phyloP scores from a whole-genome alignment of 2,113 vertebrate species.

The Silurus asotus region DNA sequence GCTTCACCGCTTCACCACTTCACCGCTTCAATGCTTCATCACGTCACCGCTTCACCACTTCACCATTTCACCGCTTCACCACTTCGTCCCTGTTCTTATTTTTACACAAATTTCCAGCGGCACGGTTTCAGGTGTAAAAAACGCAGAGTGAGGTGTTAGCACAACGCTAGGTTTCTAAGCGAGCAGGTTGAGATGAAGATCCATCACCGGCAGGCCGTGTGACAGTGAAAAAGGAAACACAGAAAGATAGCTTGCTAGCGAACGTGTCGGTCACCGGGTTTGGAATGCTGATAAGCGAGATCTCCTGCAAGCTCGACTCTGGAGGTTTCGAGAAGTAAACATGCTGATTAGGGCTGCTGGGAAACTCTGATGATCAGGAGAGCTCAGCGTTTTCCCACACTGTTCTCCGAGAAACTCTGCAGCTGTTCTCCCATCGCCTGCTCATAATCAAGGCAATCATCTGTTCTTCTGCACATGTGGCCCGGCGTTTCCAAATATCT shows the following conservation, averaged over 20 bases:
- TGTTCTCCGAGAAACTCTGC: slow-evolving; percentile 5
- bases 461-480: slow-evolving; percentile 51
- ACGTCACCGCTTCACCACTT: background rate
- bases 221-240: slow-evolving; percentile 17
- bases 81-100: background rate
- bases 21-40: background rate
- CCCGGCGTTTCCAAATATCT: slow-evolving; percentile 48
- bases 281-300: slow-evolving; percentile 24
- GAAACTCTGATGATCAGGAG: slow-evolving; percentile 23
- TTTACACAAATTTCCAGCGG: background rate
- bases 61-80: too few relatives aligned
- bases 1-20: too few relatives aligned
- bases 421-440: slow-evolving; percentile 12
- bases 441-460: slow-evolving; percentile 37
- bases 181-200: background rate
- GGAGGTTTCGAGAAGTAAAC: slow-evolving; percentile 1
- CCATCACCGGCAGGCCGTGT: background rate
- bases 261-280: background rate
- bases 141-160: background rate
- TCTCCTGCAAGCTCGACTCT: slow-evolving; percentile 7
- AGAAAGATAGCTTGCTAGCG: background rate
- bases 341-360: slow-evolving; percentile 19
- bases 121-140: slow-evolving; percentile 18
- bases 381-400: background rate
- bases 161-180: slow-evolving; percentile 20